Evolutionary conservation across 2,888 invertebrate genomes (phyloP), one percentile per base, ranked within the genome.

Genomic region (Mantis religiosa): DNA sequence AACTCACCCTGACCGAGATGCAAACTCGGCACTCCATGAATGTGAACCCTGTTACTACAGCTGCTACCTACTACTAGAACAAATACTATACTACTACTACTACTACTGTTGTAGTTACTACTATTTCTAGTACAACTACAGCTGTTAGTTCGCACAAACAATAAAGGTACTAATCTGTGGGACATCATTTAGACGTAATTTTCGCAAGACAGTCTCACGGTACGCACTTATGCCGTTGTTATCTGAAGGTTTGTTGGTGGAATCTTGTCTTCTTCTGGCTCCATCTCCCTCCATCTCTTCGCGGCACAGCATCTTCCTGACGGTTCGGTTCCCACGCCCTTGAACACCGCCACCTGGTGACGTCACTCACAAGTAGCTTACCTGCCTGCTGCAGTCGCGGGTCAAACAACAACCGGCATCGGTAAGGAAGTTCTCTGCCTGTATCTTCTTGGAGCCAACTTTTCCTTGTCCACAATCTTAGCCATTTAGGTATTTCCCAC

Each of bases 281-380:
- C 82, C 87, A 85, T 85, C 85, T 85, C 85, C n/a, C 41, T 47
- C 82, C 87, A 85, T 85, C 85, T 85, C 85, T 47, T 47, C 85
- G 54, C 54, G 54, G 47, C 85, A 85, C 85, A 87, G 87, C 87
- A 87, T 87, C 87, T 87, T 82, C 87, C 87, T 82, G 87, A 87
- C 54, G 54, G 54, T 71, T 71, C 54, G 54, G 87, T 87, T 87
- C 87, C 87, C 87, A 87, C 87, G 87, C 87, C 87, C 87, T 87
- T 87, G 87, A 87, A 87, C 82, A 87, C 54, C 25, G 54, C 54
- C 54, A 71, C 54, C 54, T 71, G 54, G 27, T 87, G 87, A 87
- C 87, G 87, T 87, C 87, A 87, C 54, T 71, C 87, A 87, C 27
- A 34, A 87, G 87, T 87, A 82, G 87, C 87, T 87, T 87, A 87